These are phyloP conservation scores for Drosophila rubida DNA, from an alignment of 2,888 invertebrate genomes.

Conservation along the genomic window DNA sequence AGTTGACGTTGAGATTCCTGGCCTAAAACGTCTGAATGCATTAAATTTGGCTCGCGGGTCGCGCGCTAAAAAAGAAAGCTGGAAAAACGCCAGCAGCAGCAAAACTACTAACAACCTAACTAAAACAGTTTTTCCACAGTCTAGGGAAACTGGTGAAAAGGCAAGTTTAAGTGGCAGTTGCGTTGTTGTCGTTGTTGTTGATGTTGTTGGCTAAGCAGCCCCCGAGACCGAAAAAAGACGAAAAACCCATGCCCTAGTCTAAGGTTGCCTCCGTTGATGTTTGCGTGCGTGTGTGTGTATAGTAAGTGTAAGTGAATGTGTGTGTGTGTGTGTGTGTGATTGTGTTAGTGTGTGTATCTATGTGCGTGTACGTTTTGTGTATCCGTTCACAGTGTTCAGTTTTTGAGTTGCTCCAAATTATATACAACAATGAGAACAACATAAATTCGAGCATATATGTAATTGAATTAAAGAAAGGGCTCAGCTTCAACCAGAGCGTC, in stretches of 20 bases:
- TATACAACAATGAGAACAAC: conserved; percentile 26
- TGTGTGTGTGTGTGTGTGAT: conserved; percentile 2
- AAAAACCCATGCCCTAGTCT: conserved; percentile 24
- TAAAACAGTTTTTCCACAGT: conserved; percentile 51
- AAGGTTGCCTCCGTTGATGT: conserved; percentile 12
- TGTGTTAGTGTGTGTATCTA: conserved; percentile 33
- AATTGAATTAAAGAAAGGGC: conserved; percentile 69
- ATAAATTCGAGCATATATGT: conserved; percentile 49
- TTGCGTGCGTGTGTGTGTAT: conserved; percentile 17
- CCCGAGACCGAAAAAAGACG: conserved; percentile 12
- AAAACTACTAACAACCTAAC: conserved; percentile 15
- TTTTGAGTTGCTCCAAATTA: conserved; percentile 61
- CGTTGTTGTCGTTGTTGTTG: not conserved
- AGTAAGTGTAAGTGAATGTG: conserved; percentile 2
- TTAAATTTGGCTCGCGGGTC: conserved; percentile 23
- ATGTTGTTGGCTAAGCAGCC: not conserved
- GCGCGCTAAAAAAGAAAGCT: conserved; percentile 55
- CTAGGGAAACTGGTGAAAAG: conserved; percentile 68
- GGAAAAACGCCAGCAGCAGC: conserved; percentile 69
- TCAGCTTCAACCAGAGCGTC: conserved; percentile 36
- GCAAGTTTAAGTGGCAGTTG: conserved; percentile 73
- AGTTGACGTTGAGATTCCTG: conserved; percentile 71
- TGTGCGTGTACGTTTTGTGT: conserved; percentile 67
- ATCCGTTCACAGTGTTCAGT: conserved; percentile 56
- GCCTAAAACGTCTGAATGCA: conserved; percentile 52